These are phyloP conservation scores for Beris morrisii DNA, from an alignment of 2,888 invertebrate genomes.

Conservation along the genomic window DNA sequence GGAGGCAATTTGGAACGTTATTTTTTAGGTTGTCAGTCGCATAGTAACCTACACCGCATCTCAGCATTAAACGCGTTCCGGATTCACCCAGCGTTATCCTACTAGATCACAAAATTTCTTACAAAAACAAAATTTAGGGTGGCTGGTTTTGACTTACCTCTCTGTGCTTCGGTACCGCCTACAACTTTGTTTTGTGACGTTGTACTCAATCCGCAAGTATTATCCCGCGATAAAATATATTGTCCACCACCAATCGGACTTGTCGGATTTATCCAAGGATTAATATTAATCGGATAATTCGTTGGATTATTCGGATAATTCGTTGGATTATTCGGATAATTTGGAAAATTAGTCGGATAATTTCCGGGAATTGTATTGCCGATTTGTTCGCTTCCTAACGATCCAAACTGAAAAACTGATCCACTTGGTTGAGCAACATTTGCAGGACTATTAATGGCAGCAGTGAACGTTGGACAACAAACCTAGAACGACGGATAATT, in stretches of 20 bases:
- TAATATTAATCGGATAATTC: neutral
- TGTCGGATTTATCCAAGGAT: neutral
- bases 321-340: neutral
- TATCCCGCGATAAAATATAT: slow-evolving; percentile 32
- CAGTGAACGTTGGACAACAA: slow-evolving; percentile 35
- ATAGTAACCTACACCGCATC: too few relatives aligned
- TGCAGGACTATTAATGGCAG: too few relatives aligned
- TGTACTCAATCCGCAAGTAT: slow-evolving; percentile 60
- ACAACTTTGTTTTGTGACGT: slow-evolving; percentile 60
- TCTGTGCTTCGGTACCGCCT: slow-evolving; percentile 55
- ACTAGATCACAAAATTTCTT: too few relatives aligned
- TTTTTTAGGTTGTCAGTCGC: too few relatives aligned
- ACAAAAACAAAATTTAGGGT: too few relatives aligned
- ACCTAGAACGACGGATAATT: slow-evolving; percentile 28
- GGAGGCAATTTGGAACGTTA: too few relatives aligned
- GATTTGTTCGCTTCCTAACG: neutral
- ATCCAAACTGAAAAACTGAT: slow-evolving; percentile 33
- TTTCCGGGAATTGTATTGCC: neutral
- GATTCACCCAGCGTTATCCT: too few relatives aligned
- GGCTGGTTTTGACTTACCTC: slow-evolving; percentile 42
- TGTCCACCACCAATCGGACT: slow-evolving; percentile 4
- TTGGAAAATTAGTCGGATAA: neutral
- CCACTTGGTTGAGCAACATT: neutral
- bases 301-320: neutral
- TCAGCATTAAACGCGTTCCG: too few relatives aligned